Conservation (phyloP, 2,888 invertebrate species). For the Drosophila macrothrix region DNA sequence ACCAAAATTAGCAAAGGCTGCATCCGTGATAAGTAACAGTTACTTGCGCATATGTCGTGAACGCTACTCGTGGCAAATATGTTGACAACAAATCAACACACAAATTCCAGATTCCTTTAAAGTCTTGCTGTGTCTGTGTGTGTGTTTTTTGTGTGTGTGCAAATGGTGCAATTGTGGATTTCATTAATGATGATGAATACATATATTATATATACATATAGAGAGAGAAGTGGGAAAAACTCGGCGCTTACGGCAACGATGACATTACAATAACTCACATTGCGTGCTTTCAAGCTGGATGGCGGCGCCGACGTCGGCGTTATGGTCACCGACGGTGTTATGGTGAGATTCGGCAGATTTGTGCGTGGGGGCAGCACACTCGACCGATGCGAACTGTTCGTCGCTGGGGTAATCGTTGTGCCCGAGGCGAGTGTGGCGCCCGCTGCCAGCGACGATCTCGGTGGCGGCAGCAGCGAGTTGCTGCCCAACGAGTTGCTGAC, state of each 20-base stretch:
- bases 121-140: neutral
- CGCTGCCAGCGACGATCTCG: constrained; percentile 86
- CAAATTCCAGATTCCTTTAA: neutral
- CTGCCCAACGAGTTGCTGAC: constrained; percentile 51
- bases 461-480: constrained; percentile 83
- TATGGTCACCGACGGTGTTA: constrained; percentile 91
- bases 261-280: constrained; percentile 86
- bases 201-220: constrained; percentile 4
- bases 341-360: constrained; percentile 86
- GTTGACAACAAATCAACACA: constrained; percentile 5
- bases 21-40: constrained; percentile 4
- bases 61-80: neutral
- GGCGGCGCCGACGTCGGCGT: constrained; percentile 91
- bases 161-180: constrained; percentile 15
- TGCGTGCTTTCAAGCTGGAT: constrained; percentile 85
- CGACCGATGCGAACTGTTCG: constrained; percentile 77
- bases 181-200: constrained; percentile 8
- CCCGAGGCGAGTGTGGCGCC: constrained; percentile 88
- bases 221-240: constrained; percentile 49
- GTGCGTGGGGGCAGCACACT: constrained; percentile 83
- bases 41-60: constrained; percentile 6
- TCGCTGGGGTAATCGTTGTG: constrained; percentile 80
- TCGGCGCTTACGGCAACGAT: constrained; percentile 84
- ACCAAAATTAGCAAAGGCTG: neutral
- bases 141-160: constrained; percentile 2